Percentiles rank a stretch among this genome's conserved stretches.
phyloP scores from a whole-genome alignment of 2,888 invertebrate genomes.

The Nemotelus pantherinus region DNA sequence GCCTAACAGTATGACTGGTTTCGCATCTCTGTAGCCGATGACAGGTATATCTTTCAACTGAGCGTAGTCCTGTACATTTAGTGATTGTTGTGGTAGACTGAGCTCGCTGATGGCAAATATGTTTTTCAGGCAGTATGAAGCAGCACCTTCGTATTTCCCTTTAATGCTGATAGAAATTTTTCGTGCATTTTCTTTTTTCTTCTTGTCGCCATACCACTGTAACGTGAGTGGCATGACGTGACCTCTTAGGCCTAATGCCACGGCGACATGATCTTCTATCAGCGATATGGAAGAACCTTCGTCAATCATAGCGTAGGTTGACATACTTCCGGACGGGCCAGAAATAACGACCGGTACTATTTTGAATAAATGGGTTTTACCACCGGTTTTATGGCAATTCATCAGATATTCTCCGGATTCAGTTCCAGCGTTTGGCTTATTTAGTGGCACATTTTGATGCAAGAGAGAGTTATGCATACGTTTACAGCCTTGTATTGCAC shows the following conservation, averaged over 20 bases:
- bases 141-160: neutral
- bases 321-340: conserved; percentile 26
- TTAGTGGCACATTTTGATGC: neutral
- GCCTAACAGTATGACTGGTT: neutral
- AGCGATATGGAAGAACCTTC: conserved; percentile 50
- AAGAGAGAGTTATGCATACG: neutral
- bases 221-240: conserved; percentile 45
- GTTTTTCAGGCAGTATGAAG: neutral
- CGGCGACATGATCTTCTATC: conserved; percentile 45
- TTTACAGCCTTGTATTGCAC: neutral
- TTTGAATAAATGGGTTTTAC: conserved; percentile 33
- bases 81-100: neutral
- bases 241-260: conserved; percentile 47
- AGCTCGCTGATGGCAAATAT: neutral
- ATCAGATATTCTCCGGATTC: neutral
- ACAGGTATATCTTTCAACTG: neutral
- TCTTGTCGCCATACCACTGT: conserved; percentile 6
- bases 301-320: conserved; percentile 44
- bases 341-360: conserved; percentile 44
- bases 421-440: neutral
- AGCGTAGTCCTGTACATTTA: neutral
- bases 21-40: neutral
- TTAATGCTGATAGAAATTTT: conserved; percentile 3
- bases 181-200: conserved; percentile 1
- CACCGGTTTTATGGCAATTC: neutral